Percentiles rank a stretch among this genome's conserved stretches.
Conservation (phyloP, 2,888 invertebrate species). For the Bibio marci region DNA sequence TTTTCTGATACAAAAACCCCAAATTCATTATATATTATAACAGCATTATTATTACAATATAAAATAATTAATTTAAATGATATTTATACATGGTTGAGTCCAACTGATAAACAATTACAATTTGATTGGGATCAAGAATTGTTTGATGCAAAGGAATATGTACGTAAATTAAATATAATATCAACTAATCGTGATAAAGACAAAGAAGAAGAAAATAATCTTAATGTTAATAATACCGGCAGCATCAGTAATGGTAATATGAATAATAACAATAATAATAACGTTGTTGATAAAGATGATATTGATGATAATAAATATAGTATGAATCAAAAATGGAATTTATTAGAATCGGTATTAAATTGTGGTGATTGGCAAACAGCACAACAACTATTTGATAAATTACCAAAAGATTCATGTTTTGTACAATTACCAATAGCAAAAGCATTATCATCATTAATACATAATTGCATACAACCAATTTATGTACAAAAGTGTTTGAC, state of each 20-base stretch:
- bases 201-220: conserved; percentile 31
- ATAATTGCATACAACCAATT: conserved; percentile 70
- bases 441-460: conserved; percentile 63
- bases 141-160: conserved; percentile 69
- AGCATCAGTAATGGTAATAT: too few species aligned
- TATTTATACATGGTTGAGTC: conserved; percentile 80
- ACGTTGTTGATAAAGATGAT: conserved; percentile 42
- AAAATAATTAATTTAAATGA: conserved; percentile 70
- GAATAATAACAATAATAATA: too few species aligned
- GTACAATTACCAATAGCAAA: conserved; percentile 62
- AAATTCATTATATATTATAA: conserved; percentile 70
- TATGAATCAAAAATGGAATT: conserved; percentile 81
- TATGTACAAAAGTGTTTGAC: conserved; percentile 59
- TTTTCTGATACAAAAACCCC: conserved; percentile 51
- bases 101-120: conserved; percentile 65
- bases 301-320: conserved; percentile 37
- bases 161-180: conserved; percentile 69
- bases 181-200: conserved; percentile 66
- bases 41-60: conserved; percentile 79
- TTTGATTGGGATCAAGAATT: conserved; percentile 70
- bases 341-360: conserved; percentile 73
- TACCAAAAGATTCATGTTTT: conserved; percentile 67
- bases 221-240: too few species aligned
- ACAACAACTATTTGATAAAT: conserved; percentile 53
- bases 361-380: conserved; percentile 87